These are phyloP conservation scores for Podotricha telesiphe DNA, from an alignment of 2,888 invertebrate genomes.

Conservation along the genomic window DNA sequence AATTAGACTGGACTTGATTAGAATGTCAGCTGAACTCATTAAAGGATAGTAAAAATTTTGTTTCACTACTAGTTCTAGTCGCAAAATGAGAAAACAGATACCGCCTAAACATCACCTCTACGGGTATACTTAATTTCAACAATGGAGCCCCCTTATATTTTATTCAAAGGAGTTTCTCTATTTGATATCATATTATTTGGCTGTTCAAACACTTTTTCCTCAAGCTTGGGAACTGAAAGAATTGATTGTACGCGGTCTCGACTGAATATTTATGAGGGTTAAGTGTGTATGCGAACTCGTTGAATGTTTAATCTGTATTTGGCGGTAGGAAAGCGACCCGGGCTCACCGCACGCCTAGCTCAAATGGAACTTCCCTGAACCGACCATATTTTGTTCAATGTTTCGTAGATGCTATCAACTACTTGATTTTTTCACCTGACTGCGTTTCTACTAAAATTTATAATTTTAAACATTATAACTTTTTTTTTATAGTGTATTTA, in stretches of 20 bases:
- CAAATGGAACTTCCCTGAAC: slow-evolving; percentile 44
- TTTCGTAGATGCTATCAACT: slow-evolving; percentile 22
- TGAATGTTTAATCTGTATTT: slow-evolving; percentile 82
- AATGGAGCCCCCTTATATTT: slow-evolving; percentile 56
- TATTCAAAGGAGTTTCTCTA: slow-evolving; percentile 68
- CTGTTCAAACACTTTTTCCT: slow-evolving; percentile 76
- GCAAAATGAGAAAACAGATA: slow-evolving; percentile 19
- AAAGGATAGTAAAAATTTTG: too few relatives aligned
- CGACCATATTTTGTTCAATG: slow-evolving; percentile 33
- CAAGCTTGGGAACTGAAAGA: slow-evolving; percentile 65
- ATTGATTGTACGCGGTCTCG: slow-evolving; percentile 79
- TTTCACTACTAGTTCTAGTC: background rate
- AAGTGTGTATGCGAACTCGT: slow-evolving; percentile 81
- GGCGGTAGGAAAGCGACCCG: slow-evolving; percentile 54
- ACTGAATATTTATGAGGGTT: slow-evolving; percentile 82
- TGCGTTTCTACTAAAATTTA: too few relatives aligned
- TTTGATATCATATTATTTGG: slow-evolving; percentile 74
- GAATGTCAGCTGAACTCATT: too few relatives aligned
- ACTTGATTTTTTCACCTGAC: too few relatives aligned
- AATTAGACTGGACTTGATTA: too few relatives aligned
- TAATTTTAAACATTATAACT: too few relatives aligned
- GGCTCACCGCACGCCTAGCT: slow-evolving; percentile 40
- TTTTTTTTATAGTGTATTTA: too few relatives aligned
- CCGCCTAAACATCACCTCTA: slow-evolving; percentile 22
- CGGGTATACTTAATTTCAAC: slow-evolving; percentile 41